Percentiles rank a stretch among this genome's conserved stretches.
Evolutionary conservation across 2,888 invertebrate genomes (phyloP).

Genomic region (Cryptosula pallasiana): DNA sequence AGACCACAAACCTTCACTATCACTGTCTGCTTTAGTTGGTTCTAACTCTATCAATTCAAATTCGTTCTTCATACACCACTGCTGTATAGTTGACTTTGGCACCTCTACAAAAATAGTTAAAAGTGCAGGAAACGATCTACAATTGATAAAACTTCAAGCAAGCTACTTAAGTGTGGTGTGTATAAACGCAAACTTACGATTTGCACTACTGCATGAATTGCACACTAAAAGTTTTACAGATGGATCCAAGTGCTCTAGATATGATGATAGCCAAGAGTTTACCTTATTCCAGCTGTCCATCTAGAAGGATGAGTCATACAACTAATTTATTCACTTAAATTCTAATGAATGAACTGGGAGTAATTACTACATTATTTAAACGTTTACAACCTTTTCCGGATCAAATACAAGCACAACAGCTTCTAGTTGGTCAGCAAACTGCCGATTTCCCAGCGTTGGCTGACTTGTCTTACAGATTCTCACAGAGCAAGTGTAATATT

Average conservation of each 20-base stretch:
- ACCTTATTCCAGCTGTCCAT: conserved; percentile 51
- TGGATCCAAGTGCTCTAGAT: conserved; percentile 55
- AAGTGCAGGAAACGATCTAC: no score
- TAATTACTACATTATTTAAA: neutral
- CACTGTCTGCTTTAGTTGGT: conserved; percentile 53
- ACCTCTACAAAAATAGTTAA: conserved; percentile 39
- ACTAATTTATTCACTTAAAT: no score
- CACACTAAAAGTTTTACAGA: conserved; percentile 62
- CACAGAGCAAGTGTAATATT: conserved; percentile 66
- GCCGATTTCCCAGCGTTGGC: conserved; percentile 56
- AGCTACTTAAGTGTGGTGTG: no score
- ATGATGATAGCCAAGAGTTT: conserved; percentile 56
- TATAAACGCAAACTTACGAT: conserved; percentile 28
- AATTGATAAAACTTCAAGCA: no score
- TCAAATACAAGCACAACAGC: conserved; percentile 65
- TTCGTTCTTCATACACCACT: conserved; percentile 65
- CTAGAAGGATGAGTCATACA: conserved; percentile 38
- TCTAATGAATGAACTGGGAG: neutral
- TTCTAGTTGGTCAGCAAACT: conserved; percentile 56
- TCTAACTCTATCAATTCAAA: conserved; percentile 68
- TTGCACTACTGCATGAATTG: conserved; percentile 55
- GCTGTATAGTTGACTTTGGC: conserved; percentile 33
- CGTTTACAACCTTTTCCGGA: conserved; percentile 54
- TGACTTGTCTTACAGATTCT: conserved; percentile 58
- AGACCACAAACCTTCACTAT: conserved; percentile 55